Percentiles rank a stretch among this genome's conserved stretches.
These are phyloP conservation scores for Sesamia inferens DNA, from an alignment of 2,888 invertebrate genomes.

Conservation along the genomic window DNA sequence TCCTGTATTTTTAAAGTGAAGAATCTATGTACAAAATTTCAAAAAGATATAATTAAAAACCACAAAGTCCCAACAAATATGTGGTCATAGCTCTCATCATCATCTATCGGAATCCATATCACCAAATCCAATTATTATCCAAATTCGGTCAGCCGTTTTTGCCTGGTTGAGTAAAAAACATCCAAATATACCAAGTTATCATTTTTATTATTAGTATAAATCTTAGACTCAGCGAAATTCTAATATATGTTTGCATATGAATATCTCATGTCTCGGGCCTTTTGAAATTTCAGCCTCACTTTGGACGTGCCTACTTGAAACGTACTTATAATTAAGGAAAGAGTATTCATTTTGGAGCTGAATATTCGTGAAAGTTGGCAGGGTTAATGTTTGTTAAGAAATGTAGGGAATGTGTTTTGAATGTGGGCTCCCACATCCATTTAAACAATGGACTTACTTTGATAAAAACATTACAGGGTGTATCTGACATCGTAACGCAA, in stretches of 20 bases:
- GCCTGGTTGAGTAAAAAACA: neutral
- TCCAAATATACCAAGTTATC: neutral
- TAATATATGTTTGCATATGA: constrained; percentile 31
- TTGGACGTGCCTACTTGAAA: constrained; percentile 37
- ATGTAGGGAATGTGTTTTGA: constrained; percentile 17
- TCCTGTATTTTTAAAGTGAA: too few species aligned
- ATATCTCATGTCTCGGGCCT: constrained; percentile 20
- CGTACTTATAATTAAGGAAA: constrained; percentile 53
- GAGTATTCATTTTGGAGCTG: constrained; percentile 36
- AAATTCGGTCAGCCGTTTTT: neutral
- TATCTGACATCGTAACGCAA: too few species aligned
- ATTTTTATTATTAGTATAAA: constrained; percentile 7
- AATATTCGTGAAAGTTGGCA: constrained; percentile 14
- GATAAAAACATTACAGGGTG: too few species aligned
- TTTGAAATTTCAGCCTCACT: constrained; percentile 50
- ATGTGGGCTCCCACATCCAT: constrained; percentile 9
- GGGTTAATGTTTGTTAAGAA: constrained; percentile 14
- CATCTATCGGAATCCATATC: too few species aligned
- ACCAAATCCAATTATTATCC: neutral
- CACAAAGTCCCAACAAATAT: too few species aligned
- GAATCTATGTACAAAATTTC: too few species aligned
- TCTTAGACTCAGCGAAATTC: constrained; percentile 33
- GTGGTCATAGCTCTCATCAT: too few species aligned
- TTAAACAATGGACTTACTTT: neutral
- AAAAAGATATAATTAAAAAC: too few species aligned